Conservation (phyloP, 2,113 vertebrate genomes). For the Taurulus bubalis region DNA sequence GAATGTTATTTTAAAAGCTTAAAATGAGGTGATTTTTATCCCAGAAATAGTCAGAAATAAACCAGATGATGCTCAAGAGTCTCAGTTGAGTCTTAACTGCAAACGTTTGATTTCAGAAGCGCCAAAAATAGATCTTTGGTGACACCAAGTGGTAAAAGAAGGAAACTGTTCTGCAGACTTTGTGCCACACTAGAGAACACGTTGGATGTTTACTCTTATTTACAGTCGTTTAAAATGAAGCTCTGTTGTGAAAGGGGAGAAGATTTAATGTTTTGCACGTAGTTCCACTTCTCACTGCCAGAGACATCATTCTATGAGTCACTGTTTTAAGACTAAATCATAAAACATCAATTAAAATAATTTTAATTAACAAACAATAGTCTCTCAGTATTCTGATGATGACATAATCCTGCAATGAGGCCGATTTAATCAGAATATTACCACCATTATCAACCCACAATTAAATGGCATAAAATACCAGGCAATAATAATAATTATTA, state of each 20-base stretch:
- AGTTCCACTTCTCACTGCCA: too few relatives aligned
- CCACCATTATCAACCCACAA: too few relatives aligned
- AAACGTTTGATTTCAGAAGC: neutral
- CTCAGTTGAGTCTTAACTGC: too few relatives aligned
- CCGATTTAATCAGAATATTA: too few relatives aligned
- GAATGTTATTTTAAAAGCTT: neutral
- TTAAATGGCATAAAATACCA: too few relatives aligned
- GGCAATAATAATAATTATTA: too few relatives aligned
- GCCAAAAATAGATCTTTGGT: neutral
- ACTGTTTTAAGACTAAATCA: too few relatives aligned
- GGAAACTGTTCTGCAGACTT: neutral
- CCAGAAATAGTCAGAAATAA: neutral
- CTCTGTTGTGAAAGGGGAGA: neutral
- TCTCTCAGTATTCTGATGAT: too few relatives aligned
- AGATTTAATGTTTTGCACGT: neutral
- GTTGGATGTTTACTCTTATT: neutral
- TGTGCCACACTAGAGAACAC: neutral
- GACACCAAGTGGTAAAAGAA: constrained; percentile 37
- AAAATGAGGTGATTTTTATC: neutral
- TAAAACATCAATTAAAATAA: too few relatives aligned
- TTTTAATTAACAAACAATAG: too few relatives aligned
- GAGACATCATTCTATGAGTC: too few relatives aligned
- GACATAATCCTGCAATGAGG: too few relatives aligned
- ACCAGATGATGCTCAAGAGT: neutral
- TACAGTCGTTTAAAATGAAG: neutral